Evolutionary conservation across 2,797 vertebrate genomes (phyloP).

Genomic region (Austrolebias charrua): DNA sequence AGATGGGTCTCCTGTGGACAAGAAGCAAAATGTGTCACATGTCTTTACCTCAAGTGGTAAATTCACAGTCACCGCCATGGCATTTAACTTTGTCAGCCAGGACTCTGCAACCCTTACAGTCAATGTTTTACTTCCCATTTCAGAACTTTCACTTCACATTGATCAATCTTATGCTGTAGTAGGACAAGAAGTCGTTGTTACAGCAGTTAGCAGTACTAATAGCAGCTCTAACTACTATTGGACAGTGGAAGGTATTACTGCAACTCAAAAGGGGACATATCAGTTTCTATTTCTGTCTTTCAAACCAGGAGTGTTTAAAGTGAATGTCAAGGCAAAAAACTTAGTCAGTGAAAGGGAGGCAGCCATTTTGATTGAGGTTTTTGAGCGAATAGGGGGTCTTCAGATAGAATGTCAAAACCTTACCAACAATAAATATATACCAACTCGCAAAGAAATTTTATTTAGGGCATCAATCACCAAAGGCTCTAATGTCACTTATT

Average conservation of each 20-base stretch:
- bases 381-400: constrained; percentile 75
- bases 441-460: constrained; percentile 59
- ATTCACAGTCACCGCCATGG: constrained; percentile 67
- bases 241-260: constrained; percentile 61
- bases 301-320: constrained; percentile 67
- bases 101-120: constrained; percentile 53
- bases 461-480: constrained; percentile 61
- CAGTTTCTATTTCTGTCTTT: constrained; percentile 69
- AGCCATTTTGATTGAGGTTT: constrained; percentile 64
- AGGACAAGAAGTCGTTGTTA: constrained; percentile 69
- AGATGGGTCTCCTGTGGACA: constrained; percentile 62
- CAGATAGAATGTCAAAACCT: constrained; percentile 61
- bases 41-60: constrained; percentile 65
- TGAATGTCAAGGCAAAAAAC: constrained; percentile 71
- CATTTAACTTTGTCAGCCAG: constrained; percentile 72
- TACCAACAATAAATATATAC: constrained; percentile 62
- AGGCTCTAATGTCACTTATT: constrained; percentile 78
- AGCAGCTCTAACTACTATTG: constrained; percentile 72
- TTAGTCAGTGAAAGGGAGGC: constrained; percentile 63
- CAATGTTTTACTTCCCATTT: constrained; percentile 67
- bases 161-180: constrained; percentile 52
- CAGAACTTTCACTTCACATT: constrained; percentile 62
- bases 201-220: constrained; percentile 55
- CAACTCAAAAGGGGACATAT: constrained; percentile 49
- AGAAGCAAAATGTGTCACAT: constrained; percentile 64